Evolutionary conservation across 2,797 vertebrate genomes (phyloP).

Genomic region (Macropodus opercularis): DNA sequence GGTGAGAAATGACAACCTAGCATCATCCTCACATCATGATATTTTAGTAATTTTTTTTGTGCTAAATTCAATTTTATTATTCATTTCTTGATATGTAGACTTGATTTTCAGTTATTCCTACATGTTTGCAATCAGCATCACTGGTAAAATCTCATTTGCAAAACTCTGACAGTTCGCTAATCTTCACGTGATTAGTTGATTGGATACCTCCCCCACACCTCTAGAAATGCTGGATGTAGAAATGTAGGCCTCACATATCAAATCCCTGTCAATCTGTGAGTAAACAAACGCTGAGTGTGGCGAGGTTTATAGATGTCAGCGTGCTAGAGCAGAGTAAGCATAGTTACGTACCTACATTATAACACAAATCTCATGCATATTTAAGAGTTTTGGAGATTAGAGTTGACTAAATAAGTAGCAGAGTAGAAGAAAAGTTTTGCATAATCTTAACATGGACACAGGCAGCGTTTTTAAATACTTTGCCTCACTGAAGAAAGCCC

Average conservation of each 20-base stretch:
- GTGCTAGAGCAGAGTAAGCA: slow-evolving; percentile 29
- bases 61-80: slow-evolving; percentile 2
- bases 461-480: slow-evolving; percentile 32
- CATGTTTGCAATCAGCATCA: slow-evolving; percentile 38
- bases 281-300: slow-evolving; percentile 16
- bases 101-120: too few species aligned
- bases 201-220: slow-evolving; percentile 30
- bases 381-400: slow-evolving; percentile 35
- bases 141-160: slow-evolving; percentile 51
- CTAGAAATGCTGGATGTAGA: slow-evolving; percentile 3
- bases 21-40: background rate
- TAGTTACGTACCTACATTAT: slow-evolving; percentile 48
- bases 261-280: too few species aligned
- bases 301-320: slow-evolving; percentile 10
- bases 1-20: background rate
- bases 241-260: background rate
- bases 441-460: slow-evolving; percentile 22
- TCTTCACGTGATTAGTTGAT: slow-evolving; percentile 39
- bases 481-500: too few species aligned
- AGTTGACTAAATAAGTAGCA: slow-evolving; percentile 1
- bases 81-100: slow-evolving; percentile 14
- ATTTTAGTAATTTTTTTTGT: background rate
- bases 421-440: slow-evolving; percentile 30
- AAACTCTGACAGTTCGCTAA: slow-evolving; percentile 35
- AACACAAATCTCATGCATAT: slow-evolving; percentile 64